phyloP scores from a whole-genome alignment of 2,888 invertebrate species.

The Deilephila elpenor region DNA sequence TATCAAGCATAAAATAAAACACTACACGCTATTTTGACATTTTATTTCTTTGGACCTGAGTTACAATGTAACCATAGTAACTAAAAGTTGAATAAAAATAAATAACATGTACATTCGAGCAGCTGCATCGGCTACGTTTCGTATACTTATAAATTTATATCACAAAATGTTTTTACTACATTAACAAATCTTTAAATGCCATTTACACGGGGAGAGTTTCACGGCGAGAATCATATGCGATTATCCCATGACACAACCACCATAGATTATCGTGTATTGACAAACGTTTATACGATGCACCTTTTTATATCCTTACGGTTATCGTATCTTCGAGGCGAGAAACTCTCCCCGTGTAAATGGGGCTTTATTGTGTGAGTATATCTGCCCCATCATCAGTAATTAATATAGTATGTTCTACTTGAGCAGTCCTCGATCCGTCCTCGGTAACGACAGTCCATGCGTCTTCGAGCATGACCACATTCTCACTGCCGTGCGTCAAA shows the following conservation, averaged over 20 bases:
- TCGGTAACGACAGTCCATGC: constrained; percentile 96
- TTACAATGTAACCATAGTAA: constrained; percentile 9
- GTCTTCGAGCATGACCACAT: constrained; percentile 90
- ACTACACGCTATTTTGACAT: constrained; percentile 68
- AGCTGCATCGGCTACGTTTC: neutral
- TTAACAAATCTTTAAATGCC: neutral
- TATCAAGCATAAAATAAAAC: constrained; percentile 75
- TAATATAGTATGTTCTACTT: constrained; percentile 96
- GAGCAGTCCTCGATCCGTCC: constrained; percentile 93
- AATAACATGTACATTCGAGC: neutral
- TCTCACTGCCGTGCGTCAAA: constrained; percentile 89
- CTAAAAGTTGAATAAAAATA: neutral
- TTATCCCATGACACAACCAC: too few species aligned
- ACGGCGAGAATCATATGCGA: too few species aligned
- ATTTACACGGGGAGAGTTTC: too few species aligned
- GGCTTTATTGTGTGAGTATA: constrained; percentile 89
- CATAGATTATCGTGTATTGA: too few species aligned
- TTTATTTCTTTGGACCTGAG: constrained; percentile 47
- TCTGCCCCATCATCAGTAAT: constrained; percentile 91
- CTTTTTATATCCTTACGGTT: too few species aligned
- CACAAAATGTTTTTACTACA: constrained; percentile 16
- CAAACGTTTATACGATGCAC: too few species aligned
- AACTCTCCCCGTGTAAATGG: too few species aligned
- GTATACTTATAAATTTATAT: neutral
- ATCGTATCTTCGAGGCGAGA: too few species aligned